Evolutionary conservation across 1,140 invertebrate genomes (phyloP), one percentile per base, ranked within the genome.

Genomic region (Drosophila mojavensis): DNA sequence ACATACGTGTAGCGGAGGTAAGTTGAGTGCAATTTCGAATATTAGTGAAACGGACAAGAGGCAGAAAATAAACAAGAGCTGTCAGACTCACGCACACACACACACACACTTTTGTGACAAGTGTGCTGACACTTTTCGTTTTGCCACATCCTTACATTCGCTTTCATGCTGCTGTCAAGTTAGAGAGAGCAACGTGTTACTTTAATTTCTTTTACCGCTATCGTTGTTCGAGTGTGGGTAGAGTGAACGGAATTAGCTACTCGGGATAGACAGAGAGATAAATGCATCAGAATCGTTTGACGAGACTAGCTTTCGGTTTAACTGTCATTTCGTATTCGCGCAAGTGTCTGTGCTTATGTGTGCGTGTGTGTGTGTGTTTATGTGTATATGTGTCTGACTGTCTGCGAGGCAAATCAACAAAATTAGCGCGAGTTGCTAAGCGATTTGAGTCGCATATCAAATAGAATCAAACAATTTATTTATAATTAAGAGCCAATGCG

Each of bases 391-490:
- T 48, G 20, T 56, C 24, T 64, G 15, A 50, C 28, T 39, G 50
- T 41, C 28, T 20, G 5, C n/a, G 43, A 30, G n/a, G 17, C 9
- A 17, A 24, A 54, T 13, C 24, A 10, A 26, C 43, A 65, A 20
- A 55, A 11, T 20, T 39, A 9, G 26, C 33, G 10, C 28, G 43
- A 54, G 69, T 47, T 65, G 53, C 24, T 33, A 53, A 50, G 54
- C 20, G 17, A 50, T 48, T 64, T 26, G 39, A 9, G 58, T 65
- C 11, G 51, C 1, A 41, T 65, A 66, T 65, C 36, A 51, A 66
- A 66, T 51, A n/a, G 26, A 72, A 59, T 72, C 47, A 59, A 65
- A 66, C 62, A 59, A 66, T 66, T 76, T 61, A 60, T 71, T 65
- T 65, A 75, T 66, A 71, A 66, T 71, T 71, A 50, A 65, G 56